Evolutionary conservation across 1,140 invertebrate genomes (phyloP).

Genomic region (Centruroides sculpturatus): DNA sequence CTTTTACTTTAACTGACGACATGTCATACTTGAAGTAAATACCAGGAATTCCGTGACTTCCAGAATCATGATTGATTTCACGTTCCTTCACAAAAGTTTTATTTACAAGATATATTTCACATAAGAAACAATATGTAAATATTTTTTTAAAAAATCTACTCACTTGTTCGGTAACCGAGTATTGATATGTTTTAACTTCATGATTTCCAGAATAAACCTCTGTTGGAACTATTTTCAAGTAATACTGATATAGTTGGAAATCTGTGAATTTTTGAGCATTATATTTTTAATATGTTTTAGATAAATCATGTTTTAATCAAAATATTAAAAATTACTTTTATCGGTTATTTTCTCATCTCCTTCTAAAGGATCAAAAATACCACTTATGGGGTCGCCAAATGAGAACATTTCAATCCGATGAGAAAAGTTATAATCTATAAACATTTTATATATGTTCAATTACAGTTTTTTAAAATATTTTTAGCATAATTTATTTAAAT

Average conservation of each 20-base stretch:
- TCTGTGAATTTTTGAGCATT: constrained; percentile 33
- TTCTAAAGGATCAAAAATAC: constrained; percentile 81
- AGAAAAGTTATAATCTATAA: constrained; percentile 71
- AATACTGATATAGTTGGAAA: constrained; percentile 80
- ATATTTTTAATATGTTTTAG: not conserved
- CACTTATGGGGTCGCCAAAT: constrained; percentile 70
- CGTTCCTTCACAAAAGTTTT: constrained; percentile 35
- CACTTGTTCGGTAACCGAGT: constrained; percentile 68
- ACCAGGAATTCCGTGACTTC: constrained; percentile 80
- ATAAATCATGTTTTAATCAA: not conserved
- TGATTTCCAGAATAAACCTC: constrained; percentile 52
- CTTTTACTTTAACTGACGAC: constrained; percentile 69
- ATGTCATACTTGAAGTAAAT: constrained; percentile 93
- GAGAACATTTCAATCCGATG: constrained; percentile 85
- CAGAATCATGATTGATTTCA: constrained; percentile 51
- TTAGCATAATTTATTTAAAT: no score
- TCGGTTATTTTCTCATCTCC: constrained; percentile 66
- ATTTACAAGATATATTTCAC: no score
- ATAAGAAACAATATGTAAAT: no score
- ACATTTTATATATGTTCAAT: no score
- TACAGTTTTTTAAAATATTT: no score
- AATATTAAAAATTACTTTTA: constrained; percentile 40
- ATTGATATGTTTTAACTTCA: constrained; percentile 65
- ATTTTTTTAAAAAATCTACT: constrained; percentile 25
- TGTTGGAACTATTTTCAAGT: constrained; percentile 88